These are phyloP conservation scores for Cotesia congregata DNA, from an alignment of 2,888 invertebrate genomes.

Conservation along the genomic window DNA sequence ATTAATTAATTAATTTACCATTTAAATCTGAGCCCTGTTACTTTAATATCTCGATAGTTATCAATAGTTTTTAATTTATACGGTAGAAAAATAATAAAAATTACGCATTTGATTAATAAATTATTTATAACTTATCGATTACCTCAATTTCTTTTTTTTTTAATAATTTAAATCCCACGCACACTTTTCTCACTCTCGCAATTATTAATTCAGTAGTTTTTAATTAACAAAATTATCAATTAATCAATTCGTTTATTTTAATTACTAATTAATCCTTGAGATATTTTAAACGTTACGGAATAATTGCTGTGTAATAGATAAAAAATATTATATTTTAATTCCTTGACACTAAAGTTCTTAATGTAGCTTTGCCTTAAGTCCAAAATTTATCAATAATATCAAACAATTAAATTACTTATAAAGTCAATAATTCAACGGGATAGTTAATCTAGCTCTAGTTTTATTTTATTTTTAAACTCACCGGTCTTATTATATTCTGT, in stretches of 20 bases:
- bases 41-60: conserved; percentile 20
- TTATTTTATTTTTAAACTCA: conserved; percentile 32
- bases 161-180: not conserved
- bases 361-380: conserved; percentile 56
- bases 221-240: conserved; percentile 53
- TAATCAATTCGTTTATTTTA: conserved; percentile 60
- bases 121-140: conserved; percentile 1
- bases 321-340: conserved; percentile 59
- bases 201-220: conserved; percentile 36
- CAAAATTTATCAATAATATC: conserved; percentile 46
- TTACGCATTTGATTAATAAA: conserved; percentile 28
- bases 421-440: conserved; percentile 57
- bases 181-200: conserved; percentile 10
- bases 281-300: conserved; percentile 60
- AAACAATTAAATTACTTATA: conserved; percentile 54
- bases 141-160: not conserved
- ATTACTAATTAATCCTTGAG: conserved; percentile 59
- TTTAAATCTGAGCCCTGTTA: conserved; percentile 6
- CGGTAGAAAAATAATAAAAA: conserved; percentile 36
- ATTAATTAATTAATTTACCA: not conserved
- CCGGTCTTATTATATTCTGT: conserved; percentile 36
- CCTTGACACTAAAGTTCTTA: conserved; percentile 50
- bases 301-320: conserved; percentile 62
- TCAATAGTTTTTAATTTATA: conserved; percentile 8
- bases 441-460: conserved; percentile 53